These are phyloP conservation scores for Drosophila sordidula DNA, from an alignment of 2,888 invertebrate genomes.

Conservation along the genomic window DNA sequence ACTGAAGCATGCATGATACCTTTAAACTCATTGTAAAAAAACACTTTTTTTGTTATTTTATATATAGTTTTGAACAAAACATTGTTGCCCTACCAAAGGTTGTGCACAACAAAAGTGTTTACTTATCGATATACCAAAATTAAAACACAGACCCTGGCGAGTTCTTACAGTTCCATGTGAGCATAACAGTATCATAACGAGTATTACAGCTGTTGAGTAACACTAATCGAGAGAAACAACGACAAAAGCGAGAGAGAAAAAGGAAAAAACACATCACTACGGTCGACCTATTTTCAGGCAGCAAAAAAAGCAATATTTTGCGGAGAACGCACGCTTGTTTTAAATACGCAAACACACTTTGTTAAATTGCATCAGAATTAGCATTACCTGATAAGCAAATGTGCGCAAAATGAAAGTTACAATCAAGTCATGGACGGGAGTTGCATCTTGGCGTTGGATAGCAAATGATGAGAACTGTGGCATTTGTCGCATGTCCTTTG, in stretches of 20 bases:
- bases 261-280: constrained; percentile 50
- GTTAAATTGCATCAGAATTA: constrained; percentile 32
- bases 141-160: not conserved
- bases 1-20: no score
- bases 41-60: no score
- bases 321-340: constrained; percentile 46
- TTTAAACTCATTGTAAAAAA: no score
- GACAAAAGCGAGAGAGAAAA: constrained; percentile 17
- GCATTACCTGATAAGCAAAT: constrained; percentile 58
- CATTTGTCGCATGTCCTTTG: constrained; percentile 99
- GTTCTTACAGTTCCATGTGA: not conserved
- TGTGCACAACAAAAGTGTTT: no score
- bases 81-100: not conserved
- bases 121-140: not conserved
- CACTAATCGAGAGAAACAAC: constrained; percentile 10
- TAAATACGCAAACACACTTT: constrained; percentile 28
- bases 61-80: not conserved
- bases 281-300: constrained; percentile 72
- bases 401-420: constrained; percentile 84
- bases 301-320: constrained; percentile 68
- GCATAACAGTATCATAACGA: constrained; percentile 7
- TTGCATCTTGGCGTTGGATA: constrained; percentile 99
- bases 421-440: constrained; percentile 92
- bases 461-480: constrained; percentile 99
- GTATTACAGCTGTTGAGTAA: constrained; percentile 24